Evolutionary conservation across 2,113 vertebrate genomes (phyloP).

Genomic region (Mastomys coucha): DNA sequence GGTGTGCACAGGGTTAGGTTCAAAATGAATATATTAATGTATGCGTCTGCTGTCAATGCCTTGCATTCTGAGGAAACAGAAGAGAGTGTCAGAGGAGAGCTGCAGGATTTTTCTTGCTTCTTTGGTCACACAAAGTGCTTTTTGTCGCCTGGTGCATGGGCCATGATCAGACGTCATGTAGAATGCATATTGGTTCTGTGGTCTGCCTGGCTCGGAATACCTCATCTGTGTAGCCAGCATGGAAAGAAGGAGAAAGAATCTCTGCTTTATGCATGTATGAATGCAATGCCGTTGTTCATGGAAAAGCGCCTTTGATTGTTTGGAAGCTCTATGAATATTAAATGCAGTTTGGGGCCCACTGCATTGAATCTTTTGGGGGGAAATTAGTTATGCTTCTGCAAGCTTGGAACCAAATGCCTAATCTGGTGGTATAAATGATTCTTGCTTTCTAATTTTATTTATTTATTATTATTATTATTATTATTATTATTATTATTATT

Average conservation of each 20-base stretch:
- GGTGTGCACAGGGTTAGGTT: background rate
- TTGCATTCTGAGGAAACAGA: slow-evolving; percentile 33
- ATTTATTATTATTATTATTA: background rate
- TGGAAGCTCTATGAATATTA: slow-evolving; percentile 53
- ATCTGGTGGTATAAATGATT: background rate
- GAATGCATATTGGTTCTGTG: slow-evolving; percentile 67
- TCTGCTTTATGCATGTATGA: slow-evolving; percentile 77
- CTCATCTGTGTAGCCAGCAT: slow-evolving; percentile 81
- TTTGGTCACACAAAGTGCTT: slow-evolving; percentile 79
- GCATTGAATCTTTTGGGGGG: background rate
- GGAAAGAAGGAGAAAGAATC: slow-evolving; percentile 71
- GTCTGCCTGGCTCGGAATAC: slow-evolving; percentile 85
- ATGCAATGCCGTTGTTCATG: slow-evolving; percentile 84
- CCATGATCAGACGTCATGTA: slow-evolving; percentile 71
- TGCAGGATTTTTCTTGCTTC: slow-evolving; percentile 48
- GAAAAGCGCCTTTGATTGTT: slow-evolving; percentile 75
- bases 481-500: background rate
- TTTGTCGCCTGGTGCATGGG: slow-evolving; percentile 78
- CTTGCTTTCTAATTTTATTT: slow-evolving; percentile 35
- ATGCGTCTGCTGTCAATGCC: slow-evolving; percentile 8
- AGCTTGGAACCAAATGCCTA: background rate
- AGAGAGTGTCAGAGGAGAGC: slow-evolving; percentile 71
- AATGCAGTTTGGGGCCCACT: background rate
- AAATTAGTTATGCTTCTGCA: background rate
- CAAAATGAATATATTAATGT: background rate